phyloP scores from a whole-genome alignment of 2,797 vertebrate species.

The Poecilia wingei region DNA sequence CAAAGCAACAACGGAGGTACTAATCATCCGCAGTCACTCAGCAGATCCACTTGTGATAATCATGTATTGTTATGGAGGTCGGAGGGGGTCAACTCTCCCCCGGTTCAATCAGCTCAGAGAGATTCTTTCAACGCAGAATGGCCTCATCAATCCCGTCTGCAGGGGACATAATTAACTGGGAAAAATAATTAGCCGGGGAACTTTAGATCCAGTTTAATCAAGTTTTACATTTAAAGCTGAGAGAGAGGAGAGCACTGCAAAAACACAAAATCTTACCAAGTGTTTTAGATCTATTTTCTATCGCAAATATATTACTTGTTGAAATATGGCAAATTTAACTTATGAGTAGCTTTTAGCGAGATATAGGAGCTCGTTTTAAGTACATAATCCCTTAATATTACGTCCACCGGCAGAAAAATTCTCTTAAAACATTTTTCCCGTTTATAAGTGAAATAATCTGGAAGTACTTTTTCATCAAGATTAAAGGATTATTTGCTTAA shows the following conservation, averaged over 20 bases:
- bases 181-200: slow-evolving; percentile 55
- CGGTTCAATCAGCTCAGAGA: slow-evolving; percentile 45
- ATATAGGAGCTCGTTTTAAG: no score
- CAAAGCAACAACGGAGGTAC: slow-evolving; percentile 39
- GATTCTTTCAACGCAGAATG: slow-evolving; percentile 35
- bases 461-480: no score
- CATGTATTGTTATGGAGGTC: slow-evolving; percentile 48
- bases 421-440: no score
- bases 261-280: no score
- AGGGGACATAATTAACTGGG: slow-evolving; percentile 39
- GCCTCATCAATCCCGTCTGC: slow-evolving; percentile 26
- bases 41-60: slow-evolving; percentile 59
- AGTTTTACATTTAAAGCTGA: slow-evolving; percentile 38
- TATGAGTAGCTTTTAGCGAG: no score
- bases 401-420: no score
- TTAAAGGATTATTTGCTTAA: no score
- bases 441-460: no score
- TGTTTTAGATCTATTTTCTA: no score
- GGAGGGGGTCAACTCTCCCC: slow-evolving; percentile 37
- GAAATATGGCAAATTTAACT: no score
- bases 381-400: no score
- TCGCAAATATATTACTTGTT: no score
- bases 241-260: slow-evolving; percentile 28
- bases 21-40: slow-evolving; percentile 54
- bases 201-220: slow-evolving; percentile 49